phyloP scores from a whole-genome alignment of 2,797 vertebrate genomes.

The Zenarchopterus dispar region DNA sequence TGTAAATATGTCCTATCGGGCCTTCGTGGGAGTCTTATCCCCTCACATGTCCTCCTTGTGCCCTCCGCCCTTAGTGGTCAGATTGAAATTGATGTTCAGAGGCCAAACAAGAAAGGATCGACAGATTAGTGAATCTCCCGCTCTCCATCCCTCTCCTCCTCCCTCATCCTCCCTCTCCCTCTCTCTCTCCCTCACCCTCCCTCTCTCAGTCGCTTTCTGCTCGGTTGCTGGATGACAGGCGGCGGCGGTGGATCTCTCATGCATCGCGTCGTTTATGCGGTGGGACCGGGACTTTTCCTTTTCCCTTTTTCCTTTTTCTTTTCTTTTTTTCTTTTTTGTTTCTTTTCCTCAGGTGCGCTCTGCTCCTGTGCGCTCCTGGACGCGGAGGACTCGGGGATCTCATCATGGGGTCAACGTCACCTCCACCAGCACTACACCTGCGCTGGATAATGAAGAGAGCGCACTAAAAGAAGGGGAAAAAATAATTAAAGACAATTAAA shows the following conservation, averaged over 20 bases:
- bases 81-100: constrained; percentile 73
- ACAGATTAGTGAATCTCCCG: constrained; percentile 61
- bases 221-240: constrained; percentile 49
- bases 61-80: constrained; percentile 27
- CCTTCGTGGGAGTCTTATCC: constrained; percentile 32
- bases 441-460: constrained; percentile 66
- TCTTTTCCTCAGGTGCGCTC: constrained; percentile 25
- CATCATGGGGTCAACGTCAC: constrained; percentile 64
- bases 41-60: constrained; percentile 31
- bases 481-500: constrained; percentile 5
- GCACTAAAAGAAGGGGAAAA: constrained; percentile 42
- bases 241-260: constrained; percentile 16
- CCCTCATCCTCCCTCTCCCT: constrained; percentile 5
- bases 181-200: constrained; percentile 10
- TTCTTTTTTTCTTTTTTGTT: not conserved
- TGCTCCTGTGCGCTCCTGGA: constrained; percentile 44
- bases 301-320: not conserved
- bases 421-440: constrained; percentile 54
- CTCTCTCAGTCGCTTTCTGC: constrained; percentile 20
- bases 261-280: constrained; percentile 41
- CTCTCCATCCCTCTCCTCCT: constrained; percentile 11
- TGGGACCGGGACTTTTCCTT: constrained; percentile 35
- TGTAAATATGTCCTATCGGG: no score
- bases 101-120: constrained; percentile 53
- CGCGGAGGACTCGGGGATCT: constrained; percentile 34